A percentile compares a stretch with the other conserved stretches of the same genome.
Evolutionary conservation across 2,888 invertebrate species (phyloP).

Genomic region (Stratiomys singularior): DNA sequence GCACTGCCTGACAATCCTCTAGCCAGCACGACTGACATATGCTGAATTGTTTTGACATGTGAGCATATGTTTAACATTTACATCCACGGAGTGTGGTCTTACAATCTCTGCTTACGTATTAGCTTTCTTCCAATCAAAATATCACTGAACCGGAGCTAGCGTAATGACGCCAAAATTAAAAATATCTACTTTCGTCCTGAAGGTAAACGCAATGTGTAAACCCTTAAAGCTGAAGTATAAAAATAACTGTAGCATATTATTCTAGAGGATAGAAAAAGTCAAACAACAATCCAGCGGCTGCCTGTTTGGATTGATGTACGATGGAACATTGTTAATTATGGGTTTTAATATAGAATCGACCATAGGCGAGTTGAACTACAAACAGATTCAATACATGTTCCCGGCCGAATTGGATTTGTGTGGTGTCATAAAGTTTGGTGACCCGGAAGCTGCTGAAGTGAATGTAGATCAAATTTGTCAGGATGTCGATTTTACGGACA

Average conservation of each 20-base stretch:
- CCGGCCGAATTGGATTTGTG: slow-evolving; percentile 83
- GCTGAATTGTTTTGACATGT: slow-evolving; percentile 2
- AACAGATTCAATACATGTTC: slow-evolving; percentile 71
- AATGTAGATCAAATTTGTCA: slow-evolving; percentile 72
- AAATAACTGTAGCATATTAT: slow-evolving; percentile 55
- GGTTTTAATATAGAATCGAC: slow-evolving; percentile 74
- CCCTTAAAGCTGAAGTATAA: slow-evolving; percentile 59
- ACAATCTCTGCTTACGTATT: slow-evolving; percentile 37
- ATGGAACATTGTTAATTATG: slow-evolving; percentile 75
- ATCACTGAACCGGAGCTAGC: background rate
- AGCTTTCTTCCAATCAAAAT: background rate
- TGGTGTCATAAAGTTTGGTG: slow-evolving; percentile 76
- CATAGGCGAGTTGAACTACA: slow-evolving; percentile 67
- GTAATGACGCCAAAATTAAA: slow-evolving; percentile 78
- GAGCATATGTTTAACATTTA: background rate
- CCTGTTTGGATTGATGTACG: slow-evolving; percentile 79
- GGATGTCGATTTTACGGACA: slow-evolving; percentile 83
- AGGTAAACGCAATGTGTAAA: slow-evolving; percentile 63
- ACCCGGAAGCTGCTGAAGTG: slow-evolving; percentile 70
- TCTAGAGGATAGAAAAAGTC: slow-evolving; percentile 74
- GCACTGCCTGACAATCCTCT: too few species aligned
- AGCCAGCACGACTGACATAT: background rate
- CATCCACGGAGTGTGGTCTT: slow-evolving; percentile 4
- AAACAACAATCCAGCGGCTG: slow-evolving; percentile 74
- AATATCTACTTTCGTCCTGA: slow-evolving; percentile 76